Base-by-base conservation (phyloP, 2,113 vertebrate species). In the Syngnathus typhle region DNA sequence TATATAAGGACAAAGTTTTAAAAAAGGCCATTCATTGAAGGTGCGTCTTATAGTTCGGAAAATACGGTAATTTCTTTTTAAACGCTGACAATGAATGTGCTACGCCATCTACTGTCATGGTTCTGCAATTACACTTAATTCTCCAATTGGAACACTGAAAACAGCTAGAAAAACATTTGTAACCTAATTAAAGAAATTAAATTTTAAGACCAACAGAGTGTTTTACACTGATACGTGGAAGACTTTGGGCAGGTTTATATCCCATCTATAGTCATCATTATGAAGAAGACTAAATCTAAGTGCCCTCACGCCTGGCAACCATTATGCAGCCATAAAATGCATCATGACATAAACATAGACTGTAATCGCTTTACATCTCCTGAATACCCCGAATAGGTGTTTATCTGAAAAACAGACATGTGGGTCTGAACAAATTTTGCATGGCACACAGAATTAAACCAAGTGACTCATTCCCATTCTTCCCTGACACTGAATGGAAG, bases 261-360 rank as follows among this genome's bases (percentile, higher is more conserved):
- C 60, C 1, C 61, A 71, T 65, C 70, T 63, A 46, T 38, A 39
- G 36, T 39, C 38, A 23, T 43, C 19, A 21, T 19, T 19, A 41
- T 39, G 37, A 60, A 21, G 19, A 11, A 43, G 38, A 12, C 5
- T 23, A 13, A 21, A 61, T 43, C 19, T 13, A 61, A 32, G 36
- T 19, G 36, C 38, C 67, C 19, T 27, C 11, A 52, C 23, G 59
- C 37, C 44, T 65, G 61, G 60, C 67, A 13, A 44, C 63, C 43
- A 54, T 55, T 38, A 23, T 64, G 62, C 32, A 63, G 66, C 64
- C 55, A 19, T 46, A 5, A 61, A 58, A 76, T 60, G 63, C 52
- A 67, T 65, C 46, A 41, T 47, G 54, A 65, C 63, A 65, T 52
- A 71, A 51, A 69, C 71, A 65, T 71, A 52, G 19, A n/a, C 49